phyloP scores from a whole-genome alignment of 2,797 vertebrate species.

The Psittacula derbiana region DNA sequence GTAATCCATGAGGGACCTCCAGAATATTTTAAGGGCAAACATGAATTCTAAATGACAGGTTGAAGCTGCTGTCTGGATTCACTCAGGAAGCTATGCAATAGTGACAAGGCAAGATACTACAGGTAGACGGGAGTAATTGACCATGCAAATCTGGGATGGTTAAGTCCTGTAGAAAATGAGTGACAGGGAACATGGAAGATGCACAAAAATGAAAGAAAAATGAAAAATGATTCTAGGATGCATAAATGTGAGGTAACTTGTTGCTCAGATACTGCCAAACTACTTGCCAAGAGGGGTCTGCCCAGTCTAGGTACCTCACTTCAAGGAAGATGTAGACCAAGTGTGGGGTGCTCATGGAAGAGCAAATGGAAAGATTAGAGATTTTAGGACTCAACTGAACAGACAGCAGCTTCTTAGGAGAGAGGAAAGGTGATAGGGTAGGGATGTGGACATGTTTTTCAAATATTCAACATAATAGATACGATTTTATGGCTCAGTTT shows the following conservation, averaged over 20 bases:
- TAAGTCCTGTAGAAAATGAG: not conserved
- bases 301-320: not conserved
- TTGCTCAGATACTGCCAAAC: not conserved
- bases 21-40: not conserved
- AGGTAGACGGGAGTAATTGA: not conserved
- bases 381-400: not conserved
- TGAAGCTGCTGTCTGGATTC: not conserved
- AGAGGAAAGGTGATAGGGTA: not conserved
- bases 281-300: not conserved
- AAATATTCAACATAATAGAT: not conserved
- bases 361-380: not conserved
- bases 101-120: not conserved
- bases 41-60: not conserved
- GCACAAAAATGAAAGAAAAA: not conserved
- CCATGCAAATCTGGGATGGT: not conserved
- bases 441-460: not conserved
- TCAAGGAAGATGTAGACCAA: not conserved
- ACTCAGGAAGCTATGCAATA: not conserved
- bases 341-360: rapidly evolving
- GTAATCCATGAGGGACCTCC: not conserved
- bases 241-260: not conserved
- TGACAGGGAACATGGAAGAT: not conserved
- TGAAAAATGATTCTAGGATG: not conserved
- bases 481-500: not conserved
- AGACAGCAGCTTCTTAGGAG: not conserved